Conservation (phyloP, 2,113 vertebrate species). For the Stegastes partitus region DNA sequence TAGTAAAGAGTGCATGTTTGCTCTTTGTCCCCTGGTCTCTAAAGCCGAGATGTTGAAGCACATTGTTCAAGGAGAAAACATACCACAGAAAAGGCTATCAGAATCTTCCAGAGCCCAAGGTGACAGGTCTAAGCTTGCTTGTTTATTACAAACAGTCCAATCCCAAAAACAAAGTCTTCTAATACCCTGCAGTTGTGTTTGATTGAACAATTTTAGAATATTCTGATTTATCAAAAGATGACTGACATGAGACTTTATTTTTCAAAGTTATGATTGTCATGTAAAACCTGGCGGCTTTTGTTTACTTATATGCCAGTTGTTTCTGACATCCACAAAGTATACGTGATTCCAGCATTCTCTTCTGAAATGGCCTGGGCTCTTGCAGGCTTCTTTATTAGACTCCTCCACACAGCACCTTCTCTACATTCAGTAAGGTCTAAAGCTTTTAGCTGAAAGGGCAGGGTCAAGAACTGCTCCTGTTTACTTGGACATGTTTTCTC, state of each 20-base stretch:
- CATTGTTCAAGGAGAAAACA: no score
- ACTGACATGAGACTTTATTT: background rate
- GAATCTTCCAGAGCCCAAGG: no score
- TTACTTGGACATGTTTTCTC: conserved; percentile 35
- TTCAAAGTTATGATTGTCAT: background rate
- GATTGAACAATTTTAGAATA: background rate
- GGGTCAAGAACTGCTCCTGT: conserved; percentile 52
- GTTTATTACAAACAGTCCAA: no score
- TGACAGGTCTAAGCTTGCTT: no score
- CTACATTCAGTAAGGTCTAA: conserved; percentile 37
- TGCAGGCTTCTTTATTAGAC: conserved; percentile 3
- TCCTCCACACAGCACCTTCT: conserved; percentile 5
- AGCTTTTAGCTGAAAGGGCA: conserved; percentile 37
- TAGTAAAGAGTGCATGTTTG: no score
- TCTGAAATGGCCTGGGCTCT: background rate
- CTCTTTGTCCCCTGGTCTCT: no score
- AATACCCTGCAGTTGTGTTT: background rate
- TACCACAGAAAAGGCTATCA: no score
- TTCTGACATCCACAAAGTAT: conserved; percentile 3
- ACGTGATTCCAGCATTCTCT: conserved; percentile 7
- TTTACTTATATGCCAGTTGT: background rate
- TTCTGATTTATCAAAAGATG: background rate
- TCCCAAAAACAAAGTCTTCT: no score
- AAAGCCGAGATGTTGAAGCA: no score
- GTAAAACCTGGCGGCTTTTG: background rate